A percentile compares a stretch with the other conserved stretches of the same genome.
These are phyloP conservation scores for Julus scanicus DNA, from an alignment of 2,888 invertebrate genomes.

Conservation along the genomic window DNA sequence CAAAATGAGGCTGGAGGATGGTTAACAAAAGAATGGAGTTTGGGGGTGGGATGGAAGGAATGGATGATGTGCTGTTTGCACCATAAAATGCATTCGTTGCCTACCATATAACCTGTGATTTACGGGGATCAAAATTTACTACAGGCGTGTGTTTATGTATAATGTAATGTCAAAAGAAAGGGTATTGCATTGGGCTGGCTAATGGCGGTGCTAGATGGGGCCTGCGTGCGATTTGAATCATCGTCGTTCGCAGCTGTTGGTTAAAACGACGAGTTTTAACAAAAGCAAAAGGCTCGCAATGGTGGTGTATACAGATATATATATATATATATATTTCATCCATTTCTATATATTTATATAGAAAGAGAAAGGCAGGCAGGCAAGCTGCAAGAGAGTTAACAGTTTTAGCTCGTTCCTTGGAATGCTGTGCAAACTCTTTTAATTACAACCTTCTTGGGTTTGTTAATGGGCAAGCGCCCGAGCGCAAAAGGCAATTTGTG, in stretches of 20 bases:
- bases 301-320: not conserved
- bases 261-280: constrained; percentile 33
- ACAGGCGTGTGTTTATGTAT: constrained; percentile 33
- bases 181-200: constrained; percentile 33
- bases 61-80: constrained; percentile 33
- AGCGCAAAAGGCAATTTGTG: constrained; percentile 55
- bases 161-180: constrained; percentile 33
- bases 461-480: constrained; percentile 54
- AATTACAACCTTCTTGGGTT: constrained; percentile 54
- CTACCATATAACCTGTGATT: constrained; percentile 33
- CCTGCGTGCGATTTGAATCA: constrained; percentile 33
- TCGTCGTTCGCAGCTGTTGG: constrained; percentile 33
- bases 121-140: constrained; percentile 33
- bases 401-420: constrained; percentile 49
- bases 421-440: constrained; percentile 54
- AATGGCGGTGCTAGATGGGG: constrained; percentile 33
- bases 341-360: constrained; percentile 27
- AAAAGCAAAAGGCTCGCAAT: constrained; percentile 27
- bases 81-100: constrained; percentile 33
- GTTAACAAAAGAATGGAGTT: not conserved
- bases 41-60: constrained; percentile 9
- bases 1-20: not conserved
- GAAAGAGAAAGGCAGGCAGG: constrained; percentile 27
- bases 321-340: constrained; percentile 5
- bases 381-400: constrained; percentile 41